Evolutionary conservation across 1,140 invertebrate species (phyloP), one percentile per base, ranked within the genome.

Genomic region (Aphelinus certus): DNA sequence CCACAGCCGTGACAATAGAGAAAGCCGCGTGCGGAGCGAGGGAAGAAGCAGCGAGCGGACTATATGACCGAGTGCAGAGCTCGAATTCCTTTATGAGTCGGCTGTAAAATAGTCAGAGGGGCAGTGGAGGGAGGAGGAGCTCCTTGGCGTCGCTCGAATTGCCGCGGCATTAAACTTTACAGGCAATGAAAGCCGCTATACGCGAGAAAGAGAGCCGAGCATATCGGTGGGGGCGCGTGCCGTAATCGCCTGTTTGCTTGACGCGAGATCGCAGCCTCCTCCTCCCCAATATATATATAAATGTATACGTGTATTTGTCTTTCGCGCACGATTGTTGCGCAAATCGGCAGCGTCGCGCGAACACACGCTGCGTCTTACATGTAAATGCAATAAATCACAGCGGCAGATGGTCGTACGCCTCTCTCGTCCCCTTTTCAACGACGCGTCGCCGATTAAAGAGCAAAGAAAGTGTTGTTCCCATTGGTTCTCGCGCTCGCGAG

Each of bases 311-410:
- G 53, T 71, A 62, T 71, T 71, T 71, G 49, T 71, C 58, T 58
- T 71, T 62, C 58, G 7, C 43, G 26, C 26, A 26, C 26, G 26
- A 26, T 26, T 26, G 9, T 57, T 68, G 51, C 49, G 45, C 62
- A 64, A 55, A 26, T 26, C 26, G 26, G 26, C 26, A 0, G 26
- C 26, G 26, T 26, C 26, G 26, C 26, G 26, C 26, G 51, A n/a
- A n/a, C n/a, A n/a, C n/a, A n/a, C 51, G 45, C 51, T 7, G 49
- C 51, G 7, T 45, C 49, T 57, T 58, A 47, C 55, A 66, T 66
- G 71, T 45, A 73, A 66, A 73, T 49, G 53, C 62, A 62, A 65
- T 73, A 73, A 73, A 73, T 73, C 63, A 73, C 55, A 9, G 53
- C 51, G 48, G 9, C 58, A 26, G 26, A 26, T 26, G 26, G 26